phyloP scores from a whole-genome alignment of 2,113 vertebrate genomes.

The Sphyrna mokarran region DNA sequence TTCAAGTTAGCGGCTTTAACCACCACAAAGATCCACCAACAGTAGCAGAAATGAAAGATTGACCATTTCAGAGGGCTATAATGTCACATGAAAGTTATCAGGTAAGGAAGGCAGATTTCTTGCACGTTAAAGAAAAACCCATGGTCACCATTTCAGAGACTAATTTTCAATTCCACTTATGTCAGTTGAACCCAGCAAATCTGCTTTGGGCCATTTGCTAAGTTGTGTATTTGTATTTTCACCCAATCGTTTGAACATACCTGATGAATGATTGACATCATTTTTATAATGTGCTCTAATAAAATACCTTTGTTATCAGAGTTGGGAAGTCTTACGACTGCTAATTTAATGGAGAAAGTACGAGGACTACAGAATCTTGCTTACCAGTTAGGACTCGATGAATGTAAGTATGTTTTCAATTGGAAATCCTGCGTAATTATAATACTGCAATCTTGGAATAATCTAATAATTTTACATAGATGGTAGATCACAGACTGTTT shows the following conservation, averaged over 20 bases:
- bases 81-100: too few relatives aligned
- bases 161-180: too few relatives aligned
- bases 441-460: neutral
- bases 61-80: too few relatives aligned
- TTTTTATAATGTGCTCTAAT: neutral
- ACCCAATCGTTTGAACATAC: neutral
- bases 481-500: neutral
- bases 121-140: too few relatives aligned
- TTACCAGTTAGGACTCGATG: conserved; percentile 92
- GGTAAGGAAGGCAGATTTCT: too few relatives aligned
- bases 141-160: too few relatives aligned
- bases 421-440: neutral
- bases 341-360: conserved; percentile 97
- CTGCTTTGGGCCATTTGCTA: neutral
- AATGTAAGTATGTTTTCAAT: conserved; percentile 72
- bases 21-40: too few relatives aligned
- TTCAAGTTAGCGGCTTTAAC: too few relatives aligned
- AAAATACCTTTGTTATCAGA: conserved; percentile 55
- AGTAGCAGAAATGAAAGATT: too few relatives aligned
- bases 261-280: neutral
- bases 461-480: neutral
- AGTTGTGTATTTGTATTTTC: neutral
- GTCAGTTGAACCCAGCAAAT: neutral
- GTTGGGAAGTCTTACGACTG: conserved; percentile 89
- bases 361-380: conserved; percentile 94